Evolutionary conservation across 2,888 invertebrate species (phyloP).

Genomic region (Dascillus cervinus): DNA sequence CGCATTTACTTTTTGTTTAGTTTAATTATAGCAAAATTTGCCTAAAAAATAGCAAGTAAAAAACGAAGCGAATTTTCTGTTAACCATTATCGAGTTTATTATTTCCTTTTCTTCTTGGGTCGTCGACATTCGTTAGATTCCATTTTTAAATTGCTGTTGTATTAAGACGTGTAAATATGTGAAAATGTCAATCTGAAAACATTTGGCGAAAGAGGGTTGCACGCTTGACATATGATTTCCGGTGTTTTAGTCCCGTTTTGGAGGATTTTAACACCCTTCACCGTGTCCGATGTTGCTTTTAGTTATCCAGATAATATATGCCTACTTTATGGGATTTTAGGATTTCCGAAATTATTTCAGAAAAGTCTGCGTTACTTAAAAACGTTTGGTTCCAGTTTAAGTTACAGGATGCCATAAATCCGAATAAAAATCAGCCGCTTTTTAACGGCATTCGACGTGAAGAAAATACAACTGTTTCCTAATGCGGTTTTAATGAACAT

Average conservation of each 20-base stretch:
- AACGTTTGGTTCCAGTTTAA: slow-evolving; percentile 4
- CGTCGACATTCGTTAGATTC: slow-evolving; percentile 19
- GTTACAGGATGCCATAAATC: slow-evolving; percentile 10
- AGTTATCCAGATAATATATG: slow-evolving; percentile 8
- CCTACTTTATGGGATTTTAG: slow-evolving; percentile 9
- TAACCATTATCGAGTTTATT: no score
- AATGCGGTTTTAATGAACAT: no score
- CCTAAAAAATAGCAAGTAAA: no score
- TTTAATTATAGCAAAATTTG: no score
- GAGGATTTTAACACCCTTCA: slow-evolving; percentile 9
- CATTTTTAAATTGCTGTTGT: slow-evolving; percentile 9
- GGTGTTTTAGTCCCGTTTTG: slow-evolving; percentile 9
- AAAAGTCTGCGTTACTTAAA: slow-evolving; percentile 7
- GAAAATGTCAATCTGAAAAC: slow-evolving; percentile 8
- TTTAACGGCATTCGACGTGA: no score
- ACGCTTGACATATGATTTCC: slow-evolving; percentile 16
- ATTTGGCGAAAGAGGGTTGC: slow-evolving; percentile 13
- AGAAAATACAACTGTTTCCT: no score
- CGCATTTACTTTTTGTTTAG: no score
- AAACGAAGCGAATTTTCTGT: no score
- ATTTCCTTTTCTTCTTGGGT: no score
- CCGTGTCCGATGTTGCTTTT: slow-evolving; percentile 7
- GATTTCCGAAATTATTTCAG: slow-evolving; percentile 13
- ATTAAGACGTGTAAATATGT: slow-evolving; percentile 12
- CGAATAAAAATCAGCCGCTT: no score